Conservation (phyloP, 2,113 vertebrate species). For the Corvus moneduloides region DNA sequence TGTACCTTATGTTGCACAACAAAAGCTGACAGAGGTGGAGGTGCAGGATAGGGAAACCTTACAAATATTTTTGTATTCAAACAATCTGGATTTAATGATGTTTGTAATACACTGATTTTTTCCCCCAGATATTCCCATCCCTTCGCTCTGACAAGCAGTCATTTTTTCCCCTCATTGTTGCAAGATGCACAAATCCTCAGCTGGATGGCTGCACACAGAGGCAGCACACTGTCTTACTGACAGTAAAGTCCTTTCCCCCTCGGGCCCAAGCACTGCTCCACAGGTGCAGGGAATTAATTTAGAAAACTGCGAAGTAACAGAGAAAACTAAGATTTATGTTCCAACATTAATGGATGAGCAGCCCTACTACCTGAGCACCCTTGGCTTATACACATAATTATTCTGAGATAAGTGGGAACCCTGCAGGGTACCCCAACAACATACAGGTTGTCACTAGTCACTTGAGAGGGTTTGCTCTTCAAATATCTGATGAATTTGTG, state of each 20-base stretch:
- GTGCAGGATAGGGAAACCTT: neutral
- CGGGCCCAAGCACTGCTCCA: neutral
- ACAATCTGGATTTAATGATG: neutral
- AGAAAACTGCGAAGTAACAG: neutral
- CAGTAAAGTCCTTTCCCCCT: neutral
- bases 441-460: neutral
- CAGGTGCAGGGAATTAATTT: neutral
- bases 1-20: neutral
- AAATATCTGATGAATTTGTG: neutral
- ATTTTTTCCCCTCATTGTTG: neutral
- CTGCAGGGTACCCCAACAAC: neutral
- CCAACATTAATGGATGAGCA: neutral
- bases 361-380: neutral
- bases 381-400: neutral
- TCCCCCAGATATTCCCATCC: neutral
- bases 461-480: neutral
- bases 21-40: neutral
- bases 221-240: neutral
- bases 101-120: neutral
- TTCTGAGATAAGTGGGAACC: neutral
- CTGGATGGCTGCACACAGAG: neutral
- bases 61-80: neutral
- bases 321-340: neutral
- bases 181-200: neutral
- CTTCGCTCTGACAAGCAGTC: neutral